Percentiles rank a stretch among this genome's conserved stretches.
Evolutionary conservation across 1,140 invertebrate genomes (phyloP).

Genomic region (Drosophila kikkawai): DNA sequence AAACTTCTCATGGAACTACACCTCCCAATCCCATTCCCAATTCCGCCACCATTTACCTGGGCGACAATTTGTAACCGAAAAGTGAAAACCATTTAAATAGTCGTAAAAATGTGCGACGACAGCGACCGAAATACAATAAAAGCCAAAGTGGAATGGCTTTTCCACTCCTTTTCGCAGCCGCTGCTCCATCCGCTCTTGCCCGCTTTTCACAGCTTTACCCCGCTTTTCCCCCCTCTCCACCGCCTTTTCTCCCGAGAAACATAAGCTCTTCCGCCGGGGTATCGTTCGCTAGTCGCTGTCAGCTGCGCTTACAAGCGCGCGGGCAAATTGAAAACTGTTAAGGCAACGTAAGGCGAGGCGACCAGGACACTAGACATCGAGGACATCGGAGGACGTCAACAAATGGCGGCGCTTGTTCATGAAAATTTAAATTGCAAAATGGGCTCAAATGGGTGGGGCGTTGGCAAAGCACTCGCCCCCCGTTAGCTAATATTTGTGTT

Average conservation of each 20-base stretch:
- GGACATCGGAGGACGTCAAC: conserved; percentile 51
- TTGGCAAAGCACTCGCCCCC: not conserved
- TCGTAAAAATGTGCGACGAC: conserved; percentile 78
- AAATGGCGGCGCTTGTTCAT: conserved; percentile 79
- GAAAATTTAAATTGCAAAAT: conserved; percentile 83
- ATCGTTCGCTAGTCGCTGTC: conserved; percentile 60
- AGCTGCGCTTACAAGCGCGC: conserved; percentile 76
- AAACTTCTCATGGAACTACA: conserved; percentile 2
- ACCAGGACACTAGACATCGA: conserved; percentile 5
- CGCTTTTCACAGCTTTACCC: no score
- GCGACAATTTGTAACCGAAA: conserved; percentile 70
- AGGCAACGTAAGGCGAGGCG: conserved; percentile 40
- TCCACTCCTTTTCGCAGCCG: not conserved
- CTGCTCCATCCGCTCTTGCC: not conserved
- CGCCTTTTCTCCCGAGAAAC: conserved; percentile 20
- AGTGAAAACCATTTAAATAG: conserved; percentile 78
- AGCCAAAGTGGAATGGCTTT: conserved; percentile 51
- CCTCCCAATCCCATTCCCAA: not conserved
- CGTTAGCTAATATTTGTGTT: conserved; percentile 75
- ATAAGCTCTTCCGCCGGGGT: conserved; percentile 31
- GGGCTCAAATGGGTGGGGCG: conserved; percentile 63
- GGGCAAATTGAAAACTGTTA: conserved; percentile 78
- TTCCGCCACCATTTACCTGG: conserved; percentile 26
- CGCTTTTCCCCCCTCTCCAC: not conserved
- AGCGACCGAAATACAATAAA: conserved; percentile 78